Evolutionary conservation across 2,797 vertebrate species (phyloP), one percentile per base, ranked within the genome.

Genomic region (Danio albolineatus): DNA sequence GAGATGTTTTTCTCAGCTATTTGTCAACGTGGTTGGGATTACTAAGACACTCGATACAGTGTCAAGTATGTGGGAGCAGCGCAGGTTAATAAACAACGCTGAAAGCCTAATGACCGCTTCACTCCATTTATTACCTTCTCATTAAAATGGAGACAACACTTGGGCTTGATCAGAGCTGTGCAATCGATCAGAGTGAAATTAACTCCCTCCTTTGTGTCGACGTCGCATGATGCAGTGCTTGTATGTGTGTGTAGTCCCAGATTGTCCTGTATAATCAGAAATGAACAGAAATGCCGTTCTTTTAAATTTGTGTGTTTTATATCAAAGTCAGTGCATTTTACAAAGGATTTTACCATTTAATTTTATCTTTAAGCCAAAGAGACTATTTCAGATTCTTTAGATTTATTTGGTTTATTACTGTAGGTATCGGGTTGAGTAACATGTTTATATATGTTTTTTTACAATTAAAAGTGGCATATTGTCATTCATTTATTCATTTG

Each of bases 141-240:
- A 90, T 92, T 91, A 89, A 88, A 87, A 89, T 82, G 81, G 82
- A 89, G 83, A 86, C 86, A 85, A 84, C 86, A 87, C 79, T 84
- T 65, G n/a, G 53, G 46, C 80, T 89, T 87, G 84, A 92, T 91
- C 88, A 87, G 69, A 78, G 78, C 83, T 54, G 61, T 6, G 16
- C 66, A 13, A 91, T 93, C 83, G 76, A 91, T 92, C 86, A 87
- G 72, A 67, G 73, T 49, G 73, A 85, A 90, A 91, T 89, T 78
- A 89, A 84, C 82, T 86, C 48, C 67, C 56, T 64, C 51, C 57
- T 44, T 83, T 53, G 53, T 71, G 71, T 67, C 76, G 64, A 48
- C 62, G 44, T 16, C 38, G 54, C 51, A 56, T n/a, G 1, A 8
- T 51, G 48, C 60, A 46, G 41, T 62, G 13, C 5, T 21, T 48